phyloP scores from a whole-genome alignment of 2,797 vertebrate genomes.

The Phrynocephalus forsythii region DNA sequence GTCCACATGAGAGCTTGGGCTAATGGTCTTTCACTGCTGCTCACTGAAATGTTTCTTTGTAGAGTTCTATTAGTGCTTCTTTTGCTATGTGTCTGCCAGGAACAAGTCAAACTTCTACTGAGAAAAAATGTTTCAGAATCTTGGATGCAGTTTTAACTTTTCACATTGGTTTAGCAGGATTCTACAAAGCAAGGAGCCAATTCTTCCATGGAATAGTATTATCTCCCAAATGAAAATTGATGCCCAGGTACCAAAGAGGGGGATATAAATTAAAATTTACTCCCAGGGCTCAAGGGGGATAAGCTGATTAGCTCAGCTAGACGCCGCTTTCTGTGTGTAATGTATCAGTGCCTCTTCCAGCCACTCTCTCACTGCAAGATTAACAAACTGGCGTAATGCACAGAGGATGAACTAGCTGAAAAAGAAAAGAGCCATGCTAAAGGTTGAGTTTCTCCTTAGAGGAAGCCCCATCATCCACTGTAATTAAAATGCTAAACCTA shows the following conservation, averaged over 20 bases:
- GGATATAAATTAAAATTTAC: conserved; percentile 38
- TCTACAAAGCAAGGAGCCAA: conserved; percentile 18
- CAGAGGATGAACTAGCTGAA: conserved; percentile 15
- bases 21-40: conserved; percentile 1
- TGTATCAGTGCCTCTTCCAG: conserved; percentile 22
- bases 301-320: conserved; percentile 33
- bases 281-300: conserved; percentile 13
- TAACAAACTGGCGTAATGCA: conserved; percentile 24
- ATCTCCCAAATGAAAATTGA: conserved; percentile 24
- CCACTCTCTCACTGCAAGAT: conserved; percentile 26
- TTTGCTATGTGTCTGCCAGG: conserved; percentile 3
- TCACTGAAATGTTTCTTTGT: not conserved
- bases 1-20: not conserved
- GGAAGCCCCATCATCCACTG: not conserved
- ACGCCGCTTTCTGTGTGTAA: conserved; percentile 15
- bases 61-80: conserved; percentile 2
- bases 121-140: conserved; percentile 8
- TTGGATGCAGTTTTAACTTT: conserved; percentile 10
- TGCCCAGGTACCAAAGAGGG: not conserved
- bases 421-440: conserved; percentile 20
- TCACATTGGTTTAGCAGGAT: not conserved
- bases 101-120: conserved; percentile 3
- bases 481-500: conserved; percentile 26
- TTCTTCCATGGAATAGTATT: not conserved
- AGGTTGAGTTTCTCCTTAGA: conserved; percentile 20